phyloP scores from a whole-genome alignment of 2,113 vertebrate genomes.

The Corythornis vintsioides region DNA sequence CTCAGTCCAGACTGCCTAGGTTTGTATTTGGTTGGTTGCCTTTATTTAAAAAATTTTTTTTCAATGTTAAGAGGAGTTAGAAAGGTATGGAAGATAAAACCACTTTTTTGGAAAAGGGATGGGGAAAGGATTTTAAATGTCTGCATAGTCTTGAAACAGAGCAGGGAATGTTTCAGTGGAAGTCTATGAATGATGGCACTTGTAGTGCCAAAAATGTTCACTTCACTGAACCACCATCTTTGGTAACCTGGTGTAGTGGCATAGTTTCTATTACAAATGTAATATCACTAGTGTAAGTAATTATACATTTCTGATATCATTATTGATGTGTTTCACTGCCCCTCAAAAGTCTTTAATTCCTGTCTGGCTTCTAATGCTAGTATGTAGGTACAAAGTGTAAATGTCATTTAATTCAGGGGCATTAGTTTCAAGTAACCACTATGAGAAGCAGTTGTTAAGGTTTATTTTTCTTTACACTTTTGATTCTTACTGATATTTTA shows the following conservation, averaged over 20 bases:
- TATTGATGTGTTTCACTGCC: background rate
- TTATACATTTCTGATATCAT: background rate
- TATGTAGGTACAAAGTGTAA: background rate
- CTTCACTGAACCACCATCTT: background rate
- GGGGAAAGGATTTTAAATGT: background rate
- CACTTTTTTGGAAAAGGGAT: background rate
- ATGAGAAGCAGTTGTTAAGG: background rate
- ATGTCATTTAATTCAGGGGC: background rate
- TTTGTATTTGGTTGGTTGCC: background rate
- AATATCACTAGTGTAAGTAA: background rate
- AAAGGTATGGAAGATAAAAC: background rate
- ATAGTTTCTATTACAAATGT: background rate
- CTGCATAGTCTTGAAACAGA: background rate
- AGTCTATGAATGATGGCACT: background rate
- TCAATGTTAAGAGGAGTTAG: background rate
- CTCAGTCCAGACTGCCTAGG: background rate
- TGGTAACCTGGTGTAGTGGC: fast-evolving
- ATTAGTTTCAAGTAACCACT: background rate
- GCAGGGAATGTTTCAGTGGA: background rate
- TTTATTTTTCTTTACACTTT: background rate
- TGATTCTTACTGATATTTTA: background rate
- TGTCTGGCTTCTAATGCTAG: background rate
- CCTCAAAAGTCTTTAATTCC: background rate
- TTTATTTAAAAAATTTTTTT: no score
- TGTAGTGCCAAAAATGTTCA: fast-evolving